Percentiles rank a stretch among this genome's conserved stretches.
These are phyloP conservation scores for Dysmachus trigonus DNA, from an alignment of 2,888 invertebrate species.

Conservation along the genomic window DNA sequence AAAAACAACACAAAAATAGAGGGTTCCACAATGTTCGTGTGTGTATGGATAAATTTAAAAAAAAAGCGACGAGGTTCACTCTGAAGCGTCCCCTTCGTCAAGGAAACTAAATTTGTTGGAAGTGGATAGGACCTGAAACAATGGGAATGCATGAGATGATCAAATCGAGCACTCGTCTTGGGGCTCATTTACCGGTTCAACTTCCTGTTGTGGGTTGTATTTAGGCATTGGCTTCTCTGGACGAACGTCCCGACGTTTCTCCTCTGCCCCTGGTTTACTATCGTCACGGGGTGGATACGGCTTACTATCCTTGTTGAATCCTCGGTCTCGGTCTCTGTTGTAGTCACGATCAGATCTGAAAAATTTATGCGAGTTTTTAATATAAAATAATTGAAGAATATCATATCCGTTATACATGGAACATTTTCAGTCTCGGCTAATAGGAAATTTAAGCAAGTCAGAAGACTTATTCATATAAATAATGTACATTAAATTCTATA, in stretches of 20 bases:
- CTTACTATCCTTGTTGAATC: conserved; percentile 33
- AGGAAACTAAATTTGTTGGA: conserved; percentile 80
- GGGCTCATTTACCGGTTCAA: conserved; percentile 70
- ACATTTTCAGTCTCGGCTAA: no score
- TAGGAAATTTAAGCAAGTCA: no score
- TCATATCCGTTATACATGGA: background rate
- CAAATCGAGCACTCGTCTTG: background rate
- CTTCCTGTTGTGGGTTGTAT: conserved; percentile 72
- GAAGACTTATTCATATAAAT: no score
- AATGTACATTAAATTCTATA: no score
- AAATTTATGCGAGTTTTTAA: background rate
- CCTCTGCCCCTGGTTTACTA: conserved; percentile 54
- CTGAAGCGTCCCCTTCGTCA: conserved; percentile 70
- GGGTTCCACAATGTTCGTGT: background rate
- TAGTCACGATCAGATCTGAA: conserved; percentile 46
- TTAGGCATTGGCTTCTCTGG: conserved; percentile 72
- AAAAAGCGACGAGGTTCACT: conserved; percentile 46
- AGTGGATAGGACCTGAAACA: conserved; percentile 75
- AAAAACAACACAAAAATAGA: conserved; percentile 36
- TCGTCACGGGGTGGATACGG: conserved; percentile 47
- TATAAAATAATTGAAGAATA: background rate
- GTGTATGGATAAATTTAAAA: conserved; percentile 17
- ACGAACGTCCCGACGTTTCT: conserved; percentile 61
- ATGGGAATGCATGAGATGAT: conserved; percentile 28
- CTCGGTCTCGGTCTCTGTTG: conserved; percentile 30